Evolutionary conservation across 2,888 invertebrate species (phyloP), one percentile per base, ranked within the genome.

Genomic region (Geophilus truncorum): DNA sequence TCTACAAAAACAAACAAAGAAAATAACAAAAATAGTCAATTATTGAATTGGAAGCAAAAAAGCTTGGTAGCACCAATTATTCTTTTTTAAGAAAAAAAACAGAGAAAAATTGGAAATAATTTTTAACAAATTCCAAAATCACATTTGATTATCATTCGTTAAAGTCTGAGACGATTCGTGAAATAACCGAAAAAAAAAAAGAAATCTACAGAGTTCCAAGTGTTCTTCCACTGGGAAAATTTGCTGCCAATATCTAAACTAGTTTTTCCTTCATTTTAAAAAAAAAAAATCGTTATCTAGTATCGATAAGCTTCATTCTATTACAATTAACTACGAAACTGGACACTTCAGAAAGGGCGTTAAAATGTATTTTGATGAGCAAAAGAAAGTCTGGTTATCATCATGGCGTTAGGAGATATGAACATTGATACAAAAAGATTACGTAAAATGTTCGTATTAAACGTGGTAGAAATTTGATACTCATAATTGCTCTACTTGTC

Each of bases 361-460:
- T 57, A 57, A 40, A 57, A 57, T 57, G 57, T 57, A 57, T 18
- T 57, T 23, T 57, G 57, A 57, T 57, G 57, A 57, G 57, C 57
- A 23, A 57, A n/a, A 18, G 18, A 23, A 57, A 76, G 76, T 76
- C 76, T 76, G 76, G 76, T 76, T 76, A 25, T 76, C 76, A 76
- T 76, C 76, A 76, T 76, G 32, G 76, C 76, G 25, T 32, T 32
- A 28, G 32, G 28, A 76, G 76, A 32, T 18, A 23, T 57, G 76
- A 32, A 28, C 21, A 25, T 76, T 76, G 18, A 23, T 23, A 32
- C 18, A 76, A 76, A 76, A 76, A 28, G 76, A 76, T 32, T 76
- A 32, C 28, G 28, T 28, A 76, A 28, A 32, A 32, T 28, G 28
- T 76, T 76, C 25, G 30, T 21, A 32, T 76, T 32, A 76, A 32